A percentile compares a stretch with the other conserved stretches of the same genome.
These are phyloP conservation scores for Magallana angulata DNA, from an alignment of 1,140 invertebrate genomes.

Conservation along the genomic window DNA sequence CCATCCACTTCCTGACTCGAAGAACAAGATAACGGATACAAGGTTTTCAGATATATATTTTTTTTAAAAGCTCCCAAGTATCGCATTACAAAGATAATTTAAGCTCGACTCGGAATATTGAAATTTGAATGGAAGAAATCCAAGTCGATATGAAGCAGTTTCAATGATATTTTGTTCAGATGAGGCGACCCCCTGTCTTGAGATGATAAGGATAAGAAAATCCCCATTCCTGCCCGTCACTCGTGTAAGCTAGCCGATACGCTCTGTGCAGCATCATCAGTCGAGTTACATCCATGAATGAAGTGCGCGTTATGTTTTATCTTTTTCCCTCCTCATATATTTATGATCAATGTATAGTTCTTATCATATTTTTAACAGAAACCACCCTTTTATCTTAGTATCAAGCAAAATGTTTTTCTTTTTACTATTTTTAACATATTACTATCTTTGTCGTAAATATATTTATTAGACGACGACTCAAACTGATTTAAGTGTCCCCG, in stretches of 20 bases:
- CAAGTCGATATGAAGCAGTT: not conserved
- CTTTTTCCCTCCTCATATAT: no score
- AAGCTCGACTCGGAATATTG: not conserved
- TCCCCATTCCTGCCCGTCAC: not conserved
- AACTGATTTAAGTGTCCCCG: no score
- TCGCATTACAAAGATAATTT: not conserved
- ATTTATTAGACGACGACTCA: no score
- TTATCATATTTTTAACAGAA: no score
- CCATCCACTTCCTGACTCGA: not conserved
- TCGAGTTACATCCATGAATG: not conserved
- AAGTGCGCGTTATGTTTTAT: no score
- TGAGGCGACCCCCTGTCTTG: conserved; percentile 7
- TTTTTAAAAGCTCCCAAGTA: conserved; percentile 20
- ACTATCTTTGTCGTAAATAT: no score
- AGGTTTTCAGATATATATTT: conserved; percentile 25
- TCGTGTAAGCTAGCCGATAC: not conserved
- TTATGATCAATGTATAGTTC: no score
- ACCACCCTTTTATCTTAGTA: no score
- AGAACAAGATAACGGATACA: not conserved
- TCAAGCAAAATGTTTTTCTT: no score
- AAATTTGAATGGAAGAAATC: conserved; percentile 7
- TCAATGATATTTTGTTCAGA: conserved; percentile 21
- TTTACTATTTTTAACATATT: no score
- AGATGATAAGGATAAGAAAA: not conserved
- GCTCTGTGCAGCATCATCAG: not conserved